Conservation (phyloP, 2,113 vertebrate species). For the Euleptes europaea region DNA sequence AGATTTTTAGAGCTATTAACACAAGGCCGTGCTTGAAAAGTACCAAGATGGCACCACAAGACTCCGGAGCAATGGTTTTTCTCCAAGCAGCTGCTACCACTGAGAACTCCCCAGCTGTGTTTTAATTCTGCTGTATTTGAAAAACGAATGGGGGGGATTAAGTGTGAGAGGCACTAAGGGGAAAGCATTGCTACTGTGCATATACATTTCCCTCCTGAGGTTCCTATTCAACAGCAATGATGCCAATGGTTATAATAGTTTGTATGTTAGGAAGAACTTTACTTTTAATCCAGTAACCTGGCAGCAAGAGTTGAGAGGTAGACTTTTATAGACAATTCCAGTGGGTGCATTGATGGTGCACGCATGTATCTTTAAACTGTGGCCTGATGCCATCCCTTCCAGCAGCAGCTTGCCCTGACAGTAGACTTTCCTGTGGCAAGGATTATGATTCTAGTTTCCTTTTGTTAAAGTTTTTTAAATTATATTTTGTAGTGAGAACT, state of each 20-base stretch:
- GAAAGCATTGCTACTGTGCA: not conserved
- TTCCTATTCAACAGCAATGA: not conserved
- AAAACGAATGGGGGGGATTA: not conserved
- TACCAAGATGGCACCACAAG: not conserved
- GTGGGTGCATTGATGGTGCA: not conserved
- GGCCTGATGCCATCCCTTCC: not conserved
- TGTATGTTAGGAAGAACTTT: not conserved
- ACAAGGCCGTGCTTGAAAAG: not conserved
- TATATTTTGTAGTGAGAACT: not conserved
- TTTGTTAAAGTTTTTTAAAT: not conserved
- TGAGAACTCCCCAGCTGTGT: not conserved
- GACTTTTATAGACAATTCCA: not conserved
- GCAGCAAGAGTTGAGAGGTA: not conserved
- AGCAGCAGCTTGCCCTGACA: not conserved
- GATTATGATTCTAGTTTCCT: not conserved
- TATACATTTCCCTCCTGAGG: not conserved
- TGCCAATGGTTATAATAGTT: not conserved
- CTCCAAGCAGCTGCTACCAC: not conserved
- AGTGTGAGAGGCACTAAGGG: not conserved
- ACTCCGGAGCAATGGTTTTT: not conserved
- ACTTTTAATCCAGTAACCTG: not conserved
- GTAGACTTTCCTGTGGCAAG: not conserved
- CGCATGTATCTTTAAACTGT: not conserved
- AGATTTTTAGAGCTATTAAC: not conserved
- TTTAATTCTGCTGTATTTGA: not conserved